These are phyloP conservation scores for Pissodes strobi DNA, from an alignment of 1,140 invertebrate genomes.

Conservation along the genomic window DNA sequence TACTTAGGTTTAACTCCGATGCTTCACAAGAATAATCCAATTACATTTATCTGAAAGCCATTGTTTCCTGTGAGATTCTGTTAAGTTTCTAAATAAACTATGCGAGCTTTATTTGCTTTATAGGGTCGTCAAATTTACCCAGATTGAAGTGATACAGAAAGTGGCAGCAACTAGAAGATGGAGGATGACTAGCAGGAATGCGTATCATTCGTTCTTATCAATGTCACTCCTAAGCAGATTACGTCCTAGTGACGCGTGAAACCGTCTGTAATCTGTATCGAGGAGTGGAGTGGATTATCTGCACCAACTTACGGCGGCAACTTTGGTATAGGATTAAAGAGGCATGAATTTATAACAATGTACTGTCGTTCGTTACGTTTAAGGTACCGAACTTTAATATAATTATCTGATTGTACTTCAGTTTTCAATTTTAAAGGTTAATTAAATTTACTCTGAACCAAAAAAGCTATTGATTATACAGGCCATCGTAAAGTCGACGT, in stretches of 20 bases:
- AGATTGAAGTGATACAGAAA: constrained; percentile 14
- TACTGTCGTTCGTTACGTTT: too few species aligned
- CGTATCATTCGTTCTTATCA: constrained; percentile 55
- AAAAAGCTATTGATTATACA: too few species aligned
- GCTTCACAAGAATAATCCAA: background rate
- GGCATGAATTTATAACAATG: too few species aligned
- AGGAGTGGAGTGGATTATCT: constrained; percentile 28
- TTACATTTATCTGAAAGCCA: constrained; percentile 18
- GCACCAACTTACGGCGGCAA: constrained; percentile 22
- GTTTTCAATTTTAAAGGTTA: too few species aligned
- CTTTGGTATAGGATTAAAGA: too few species aligned
- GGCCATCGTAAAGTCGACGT: too few species aligned
- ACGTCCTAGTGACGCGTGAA: constrained; percentile 57
- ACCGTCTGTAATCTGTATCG: constrained; percentile 55
- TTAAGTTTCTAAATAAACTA: constrained; percentile 1
- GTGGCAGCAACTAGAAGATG: constrained; percentile 14
- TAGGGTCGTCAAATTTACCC: constrained; percentile 1
- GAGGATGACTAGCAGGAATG: constrained; percentile 32
- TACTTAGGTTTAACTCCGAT: background rate
- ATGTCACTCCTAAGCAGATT: constrained; percentile 56
- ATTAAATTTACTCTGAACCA: too few species aligned
- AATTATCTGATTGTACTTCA: too few species aligned
- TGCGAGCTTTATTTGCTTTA: constrained; percentile 9
- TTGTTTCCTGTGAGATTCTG: constrained; percentile 10
- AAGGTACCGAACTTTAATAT: too few species aligned